phyloP scores from a whole-genome alignment of 1,140 invertebrate species.

The Drosophila pachea region DNA sequence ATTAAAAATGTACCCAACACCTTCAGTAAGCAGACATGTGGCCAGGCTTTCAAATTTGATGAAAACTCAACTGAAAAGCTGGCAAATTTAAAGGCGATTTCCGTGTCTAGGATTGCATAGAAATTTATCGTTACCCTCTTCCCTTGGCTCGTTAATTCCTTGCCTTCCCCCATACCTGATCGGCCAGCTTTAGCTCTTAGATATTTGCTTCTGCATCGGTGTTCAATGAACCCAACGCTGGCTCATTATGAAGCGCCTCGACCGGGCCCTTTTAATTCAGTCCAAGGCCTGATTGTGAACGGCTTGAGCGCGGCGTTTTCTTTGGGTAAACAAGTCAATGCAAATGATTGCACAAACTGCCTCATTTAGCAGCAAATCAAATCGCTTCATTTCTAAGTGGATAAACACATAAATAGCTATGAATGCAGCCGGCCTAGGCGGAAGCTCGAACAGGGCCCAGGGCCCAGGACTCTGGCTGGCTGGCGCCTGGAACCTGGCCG shows the following conservation, averaged over 20 bases:
- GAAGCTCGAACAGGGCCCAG: conserved; percentile 4
- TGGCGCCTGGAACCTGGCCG: conserved; percentile 23
- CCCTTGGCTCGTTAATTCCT: no score
- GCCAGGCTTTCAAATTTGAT: not conserved
- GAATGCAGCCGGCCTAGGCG: conserved; percentile 48
- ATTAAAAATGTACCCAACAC: conserved; percentile 9
- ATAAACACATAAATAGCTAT: conserved; percentile 75
- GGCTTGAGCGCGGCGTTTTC: not conserved
- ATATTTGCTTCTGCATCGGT: not conserved
- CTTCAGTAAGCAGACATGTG: not conserved
- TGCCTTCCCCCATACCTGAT: not conserved
- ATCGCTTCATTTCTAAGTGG: conserved; percentile 71
- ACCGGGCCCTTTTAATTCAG: not conserved
- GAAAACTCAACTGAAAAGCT: no score
- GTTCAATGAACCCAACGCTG: conserved; percentile 39
- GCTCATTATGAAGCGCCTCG: not conserved
- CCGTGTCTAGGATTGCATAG: no score
- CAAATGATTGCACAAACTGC: conserved; percentile 72
- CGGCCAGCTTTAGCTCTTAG: not conserved
- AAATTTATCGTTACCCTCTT: no score
- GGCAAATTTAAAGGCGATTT: no score
- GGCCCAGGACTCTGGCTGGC: not conserved
- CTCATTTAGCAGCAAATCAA: conserved; percentile 73
- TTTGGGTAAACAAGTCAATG: conserved; percentile 53
- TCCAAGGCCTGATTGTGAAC: conserved; percentile 7